Evolutionary conservation across 2,797 vertebrate genomes (phyloP), one percentile per base, ranked within the genome.

Genomic region (Callimico goeldii): DNA sequence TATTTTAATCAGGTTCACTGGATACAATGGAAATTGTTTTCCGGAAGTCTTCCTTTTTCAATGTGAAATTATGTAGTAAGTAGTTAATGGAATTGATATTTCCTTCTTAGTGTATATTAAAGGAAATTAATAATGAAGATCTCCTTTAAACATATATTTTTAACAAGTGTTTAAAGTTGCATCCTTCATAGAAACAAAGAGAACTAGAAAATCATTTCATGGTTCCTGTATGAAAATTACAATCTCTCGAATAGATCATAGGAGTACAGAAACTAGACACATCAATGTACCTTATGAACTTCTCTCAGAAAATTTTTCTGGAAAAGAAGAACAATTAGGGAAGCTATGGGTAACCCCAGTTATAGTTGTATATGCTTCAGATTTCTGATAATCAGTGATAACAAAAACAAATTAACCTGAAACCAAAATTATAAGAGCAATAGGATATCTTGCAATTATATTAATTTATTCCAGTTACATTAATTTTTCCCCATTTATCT

Each of bases 1-100:
- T 98, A 98, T 98, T 99, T 98, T 99, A 99, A 99, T 99, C 98
- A 99, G 98, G 98, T 99, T 99, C 98, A 98, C 98, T 97, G 96
- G 91, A 96, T 98, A 98, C 11, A 6, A 98, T 98, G 98, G 97
- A 97, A 98, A 98, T 98, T 98, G 96, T 98, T 99, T 96, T 98
- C 98, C 97, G 90, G 58, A 98, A 98, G 97, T 83, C 90, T 97
- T 97, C 61, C 72, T 98, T 95, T 98, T 98, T 93, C 67, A 94
- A 28, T 96, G 43, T 84, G 97, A 98, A 98, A 98, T 98, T 98
- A 95, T 95, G 95, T 90, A 67, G 41, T 30, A 93, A 96, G 58
- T 97, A 98, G 92, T 98, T 97, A 98, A 96, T 97, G 88, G 82
- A 92, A 98, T 0, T 10, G 89, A 97, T 48, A 88, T 97, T 98